phyloP scores from a whole-genome alignment of 2,888 invertebrate species.

The Zygogramma bicolorata region DNA sequence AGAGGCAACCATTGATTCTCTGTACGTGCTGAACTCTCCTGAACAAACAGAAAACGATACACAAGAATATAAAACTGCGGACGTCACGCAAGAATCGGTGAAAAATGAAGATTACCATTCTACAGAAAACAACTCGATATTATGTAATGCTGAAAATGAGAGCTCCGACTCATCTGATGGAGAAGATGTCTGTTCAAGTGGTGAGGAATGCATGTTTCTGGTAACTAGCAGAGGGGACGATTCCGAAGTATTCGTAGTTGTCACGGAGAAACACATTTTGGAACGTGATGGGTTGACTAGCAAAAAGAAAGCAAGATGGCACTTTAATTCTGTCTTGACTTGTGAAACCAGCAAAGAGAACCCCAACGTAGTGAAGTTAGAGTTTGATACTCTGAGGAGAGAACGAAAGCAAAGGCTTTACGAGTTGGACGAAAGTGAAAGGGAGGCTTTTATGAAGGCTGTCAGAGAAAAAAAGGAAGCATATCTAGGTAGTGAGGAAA shows the following conservation, averaged over 20 bases:
- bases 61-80: slow-evolving; percentile 29
- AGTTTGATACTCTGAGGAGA: slow-evolving; percentile 74
- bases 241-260: slow-evolving; percentile 62
- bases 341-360: slow-evolving; percentile 64
- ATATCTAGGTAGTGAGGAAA: slow-evolving; percentile 53
- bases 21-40: slow-evolving; percentile 21
- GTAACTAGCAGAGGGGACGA: slow-evolving; percentile 58
- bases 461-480: slow-evolving; percentile 55
- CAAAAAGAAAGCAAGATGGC: slow-evolving; percentile 66
- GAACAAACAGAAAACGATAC: slow-evolving; percentile 5
- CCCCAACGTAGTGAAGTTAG: slow-evolving; percentile 67
- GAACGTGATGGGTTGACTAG: slow-evolving; percentile 61
- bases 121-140: slow-evolving; percentile 8
- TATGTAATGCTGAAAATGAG: slow-evolving; percentile 21
- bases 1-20: slow-evolving; percentile 27
- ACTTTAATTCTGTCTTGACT: slow-evolving; percentile 68
- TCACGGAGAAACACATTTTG: slow-evolving; percentile 61
- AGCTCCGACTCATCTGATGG: slow-evolving; percentile 48
- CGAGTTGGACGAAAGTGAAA: slow-evolving; percentile 70
- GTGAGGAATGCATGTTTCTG: slow-evolving; percentile 62
- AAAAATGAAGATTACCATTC: slow-evolving; percentile 18
- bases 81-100: slow-evolving; percentile 16
- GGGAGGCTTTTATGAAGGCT: slow-evolving; percentile 63
- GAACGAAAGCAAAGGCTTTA: slow-evolving; percentile 73
- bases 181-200: slow-evolving; percentile 59